Evolutionary conservation across 2,888 invertebrate genomes (phyloP), one percentile per base, ranked within the genome.

Genomic region (Lasiommata megera): DNA sequence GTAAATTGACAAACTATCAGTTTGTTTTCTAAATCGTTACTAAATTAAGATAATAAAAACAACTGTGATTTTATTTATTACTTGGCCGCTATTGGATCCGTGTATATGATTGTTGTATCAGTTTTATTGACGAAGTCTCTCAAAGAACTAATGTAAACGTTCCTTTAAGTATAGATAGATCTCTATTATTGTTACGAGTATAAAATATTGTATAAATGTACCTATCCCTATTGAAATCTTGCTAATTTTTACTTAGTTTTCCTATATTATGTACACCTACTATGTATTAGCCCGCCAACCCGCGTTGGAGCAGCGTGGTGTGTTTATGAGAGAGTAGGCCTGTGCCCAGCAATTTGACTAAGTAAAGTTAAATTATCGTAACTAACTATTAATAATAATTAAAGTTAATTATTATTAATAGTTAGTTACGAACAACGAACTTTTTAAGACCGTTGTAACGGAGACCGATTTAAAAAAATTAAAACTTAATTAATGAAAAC

Each of bases 51-150:
- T 82, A 72, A 34, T 34, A 34, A 34, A 80, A 80, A 76, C 81
- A 81, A 85, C 89, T 89, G 89, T 89, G 89, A 89, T 89, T 81
- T 81, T 88, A 88, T 88, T 89, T 88, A 88, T 88, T 88, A 76
- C 83, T 83, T 81, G 79, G 75, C 77, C 69, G 64, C 71, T 70
- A 75, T 80, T 79, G 71, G 73, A 71, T 74, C 73, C 70, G 71
- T 52, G 54, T 57, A 62, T 58, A 44, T 62, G 40, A 55, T 38
- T 62, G 48, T 53, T 55, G 47, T 62, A 60, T 58, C 60, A 50
- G 59, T 62, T 63, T 61, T 65, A 58, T 67, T 65, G 61, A 68
- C 62, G 67, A 71, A 63, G 69, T 72, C 77, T 86, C 80, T 83
- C 82, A 82, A 82, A 81, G 80, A 83, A 81, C 80, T 86, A 80